Conservation (phyloP, 2,888 invertebrate genomes). For the Pandemis corylana region DNA sequence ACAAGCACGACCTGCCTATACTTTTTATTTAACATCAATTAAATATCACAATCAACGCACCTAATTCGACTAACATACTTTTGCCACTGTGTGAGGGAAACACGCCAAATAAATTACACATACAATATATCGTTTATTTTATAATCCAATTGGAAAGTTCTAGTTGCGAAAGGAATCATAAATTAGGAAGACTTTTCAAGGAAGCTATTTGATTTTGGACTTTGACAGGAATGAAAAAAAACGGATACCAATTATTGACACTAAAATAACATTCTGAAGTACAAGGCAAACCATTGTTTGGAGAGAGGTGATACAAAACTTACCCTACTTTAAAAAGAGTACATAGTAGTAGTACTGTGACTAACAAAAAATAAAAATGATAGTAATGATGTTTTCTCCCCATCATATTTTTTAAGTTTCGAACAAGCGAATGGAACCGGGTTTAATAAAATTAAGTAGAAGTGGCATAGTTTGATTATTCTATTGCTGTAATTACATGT, state of each 20-base stretch:
- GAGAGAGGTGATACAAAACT: too few relatives aligned
- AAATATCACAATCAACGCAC: constrained; percentile 36
- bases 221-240: constrained; percentile 11
- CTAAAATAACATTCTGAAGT: neutral
- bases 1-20: constrained; percentile 15
- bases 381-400: too few relatives aligned
- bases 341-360: too few relatives aligned
- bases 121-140: constrained; percentile 1
- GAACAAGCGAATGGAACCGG: too few relatives aligned
- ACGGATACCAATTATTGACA: neutral
- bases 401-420: too few relatives aligned
- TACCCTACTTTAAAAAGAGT: too few relatives aligned
- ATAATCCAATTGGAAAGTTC: constrained; percentile 39
- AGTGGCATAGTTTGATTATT: too few relatives aligned
- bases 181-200: constrained; percentile 48
- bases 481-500: too few relatives aligned
- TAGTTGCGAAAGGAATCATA: constrained; percentile 39
- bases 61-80: constrained; percentile 15
- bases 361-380: too few relatives aligned
- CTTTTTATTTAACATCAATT: constrained; percentile 26
- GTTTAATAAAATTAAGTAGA: too few relatives aligned
- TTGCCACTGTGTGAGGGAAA: constrained; percentile 14
- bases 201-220: constrained; percentile 43
- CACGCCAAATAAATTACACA: constrained; percentile 30
- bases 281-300: too few relatives aligned